Base-by-base conservation (phyloP, 64 coral and sea anemone genomes). In the Cladopsammia gracilis region DNA sequence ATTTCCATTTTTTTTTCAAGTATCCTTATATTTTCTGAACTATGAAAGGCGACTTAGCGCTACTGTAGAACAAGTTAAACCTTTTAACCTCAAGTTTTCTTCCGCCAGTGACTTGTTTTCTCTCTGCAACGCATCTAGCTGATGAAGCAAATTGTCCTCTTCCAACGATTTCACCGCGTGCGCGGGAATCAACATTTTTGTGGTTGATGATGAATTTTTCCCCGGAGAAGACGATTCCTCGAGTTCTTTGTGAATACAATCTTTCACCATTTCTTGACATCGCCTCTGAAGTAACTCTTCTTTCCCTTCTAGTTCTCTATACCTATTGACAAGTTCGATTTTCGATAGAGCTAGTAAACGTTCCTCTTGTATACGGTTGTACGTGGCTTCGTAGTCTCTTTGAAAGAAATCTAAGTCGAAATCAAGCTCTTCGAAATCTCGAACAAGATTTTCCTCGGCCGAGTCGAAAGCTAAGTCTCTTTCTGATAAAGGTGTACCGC, bases 321-420 rank as follows among this genome's bases (percentile, higher is more conserved):
- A 97, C 47, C 79, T 83, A 19, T 56, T 71, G 4, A 99, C 54
- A 6, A 99, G 91, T 94, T 99, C 98, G 24, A 56, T 70, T 79
- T 88, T 87, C 16, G 94, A 56, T 20, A 99, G 86, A 13, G 82
- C 8, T 42, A 96, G 73, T 24, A 99, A 86, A 13, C 82, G 94
- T 43, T 99, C 98, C 25, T 82, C 94, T 46, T 93, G 74, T 5
- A 99, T 78, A 34, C 69, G 92, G 43, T 96, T 83, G 88, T 99
- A 99, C 1, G 90, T 91, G 67, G 89, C 88, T 74, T 91, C 93
- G 83, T 91, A 99, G 77, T 99, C 94, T 62, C 93, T 99, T 65
- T 94, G 71, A 76, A 99, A 99, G 71, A 88, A 99, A 76, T 87
- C 84, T 34, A 90, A 71, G 70, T 96, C 94, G 42, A 95, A 95